Conservation (phyloP, 2,113 vertebrate species). For the Rhombomys opimus region DNA sequence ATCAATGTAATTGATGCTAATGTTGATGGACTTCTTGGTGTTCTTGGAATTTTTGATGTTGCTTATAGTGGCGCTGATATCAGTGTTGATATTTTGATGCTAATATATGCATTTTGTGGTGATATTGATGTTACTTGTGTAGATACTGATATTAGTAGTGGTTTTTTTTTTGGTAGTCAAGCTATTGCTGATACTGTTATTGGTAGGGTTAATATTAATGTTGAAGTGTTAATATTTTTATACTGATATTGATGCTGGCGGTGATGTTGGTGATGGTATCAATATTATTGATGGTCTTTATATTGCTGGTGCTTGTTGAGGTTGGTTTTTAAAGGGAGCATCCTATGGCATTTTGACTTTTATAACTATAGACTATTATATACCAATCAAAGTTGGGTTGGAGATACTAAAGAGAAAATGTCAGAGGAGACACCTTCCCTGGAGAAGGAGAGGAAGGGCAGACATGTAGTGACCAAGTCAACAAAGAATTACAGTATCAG, state of each 20-base stretch:
- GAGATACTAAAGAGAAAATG: background rate
- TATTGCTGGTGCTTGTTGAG: background rate
- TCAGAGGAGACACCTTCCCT: background rate
- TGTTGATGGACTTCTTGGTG: background rate
- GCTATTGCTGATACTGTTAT: background rate
- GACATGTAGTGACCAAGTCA: too few relatives aligned
- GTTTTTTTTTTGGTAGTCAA: background rate
- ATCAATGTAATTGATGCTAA: background rate
- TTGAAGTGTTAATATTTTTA: background rate
- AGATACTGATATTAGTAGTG: background rate
- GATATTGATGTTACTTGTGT: background rate
- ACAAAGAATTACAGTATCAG: rapidly evolving
- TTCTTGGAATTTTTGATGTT: background rate
- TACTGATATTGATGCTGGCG: background rate
- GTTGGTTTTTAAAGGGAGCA: background rate
- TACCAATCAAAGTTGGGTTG: background rate
- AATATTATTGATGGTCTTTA: background rate
- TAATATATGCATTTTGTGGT: background rate
- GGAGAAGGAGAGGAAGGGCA: background rate
- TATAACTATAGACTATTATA: background rate
- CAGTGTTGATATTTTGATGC: background rate
- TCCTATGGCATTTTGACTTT: background rate
- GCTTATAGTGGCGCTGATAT: background rate
- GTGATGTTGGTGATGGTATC: background rate
- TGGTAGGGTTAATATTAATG: background rate